Evolutionary conservation across 1,140 invertebrate species (phyloP), one percentile per base, ranked within the genome.

Genomic region (Calephelis nemesis): DNA sequence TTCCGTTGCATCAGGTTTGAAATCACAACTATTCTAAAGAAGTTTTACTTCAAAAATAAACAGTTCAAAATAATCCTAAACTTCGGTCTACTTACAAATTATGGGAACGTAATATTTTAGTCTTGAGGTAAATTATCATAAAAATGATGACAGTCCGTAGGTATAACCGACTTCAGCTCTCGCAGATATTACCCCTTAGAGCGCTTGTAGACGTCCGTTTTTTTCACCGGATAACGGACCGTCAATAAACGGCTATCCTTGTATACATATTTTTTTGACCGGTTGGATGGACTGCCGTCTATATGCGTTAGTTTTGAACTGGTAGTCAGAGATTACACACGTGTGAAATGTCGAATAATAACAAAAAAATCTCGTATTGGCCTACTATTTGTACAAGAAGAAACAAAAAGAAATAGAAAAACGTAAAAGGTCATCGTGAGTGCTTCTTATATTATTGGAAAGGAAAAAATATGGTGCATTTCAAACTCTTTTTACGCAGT

Each of bases 341-440:
- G 72, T 76, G 69, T 71, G 71, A 73, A 73, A 76, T 76, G 74
- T 73, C 64, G 69, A 73, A 71, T 73, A 73, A 68, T 70, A 76
- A 65, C 47, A 65, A 65, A 65, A 49, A 65, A 65, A 49, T n/a
- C 63, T 65, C 63, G 63, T 65, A 65, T 65, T 65, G 63, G 63
- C 63, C 63, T 65, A 65, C 63, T 65, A 65, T 65, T 65, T 65
- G 54, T 73, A 73, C 63, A 73, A 73, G 62, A 73, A 73, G 64
- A 72, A 68, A 52, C 63, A 62, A 76, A 68, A 68, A 74, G 71
- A 73, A 70, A 76, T 68, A 74, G 47, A 74, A 73, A 77, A 74
- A 73, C 52, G 68, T 66, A 72, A 74, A 74, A 73, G 75, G 69
- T 69, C 68, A 70, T 77, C 65, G 62, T 75, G 72, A 68, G 72